These are phyloP conservation scores for Oreochromis mossambicus DNA, from an alignment of 2,797 vertebrate species.

Conservation along the genomic window DNA sequence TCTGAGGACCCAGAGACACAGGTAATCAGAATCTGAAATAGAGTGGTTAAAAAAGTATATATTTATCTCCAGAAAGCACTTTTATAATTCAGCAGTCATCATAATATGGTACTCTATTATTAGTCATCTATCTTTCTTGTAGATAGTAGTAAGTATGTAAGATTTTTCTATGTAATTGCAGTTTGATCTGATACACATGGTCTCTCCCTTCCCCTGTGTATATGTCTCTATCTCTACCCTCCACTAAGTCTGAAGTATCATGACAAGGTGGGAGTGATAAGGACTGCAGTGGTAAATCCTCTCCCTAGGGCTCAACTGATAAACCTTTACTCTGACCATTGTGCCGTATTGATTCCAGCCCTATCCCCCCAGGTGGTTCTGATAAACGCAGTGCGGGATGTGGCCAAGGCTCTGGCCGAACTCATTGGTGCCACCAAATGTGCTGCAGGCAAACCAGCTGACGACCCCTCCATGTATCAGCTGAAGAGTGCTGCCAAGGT, in stretches of 20 bases:
- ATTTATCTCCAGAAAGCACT: neutral
- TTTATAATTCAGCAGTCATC: neutral
- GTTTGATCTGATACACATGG: slow-evolving; percentile 33
- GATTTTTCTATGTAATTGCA: slow-evolving; percentile 5
- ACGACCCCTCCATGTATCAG: slow-evolving; percentile 98
- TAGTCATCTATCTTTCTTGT: slow-evolving; percentile 1
- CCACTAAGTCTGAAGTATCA: slow-evolving; percentile 51
- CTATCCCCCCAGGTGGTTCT: slow-evolving; percentile 87
- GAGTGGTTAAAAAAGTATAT: neutral
- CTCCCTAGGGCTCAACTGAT: slow-evolving; percentile 46
- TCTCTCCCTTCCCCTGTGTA: slow-evolving; percentile 14
- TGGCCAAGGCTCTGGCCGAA: slow-evolving; percentile 96
- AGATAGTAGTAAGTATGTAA: neutral
- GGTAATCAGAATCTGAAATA: slow-evolving; percentile 65
- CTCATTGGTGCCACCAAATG: slow-evolving; percentile 97
- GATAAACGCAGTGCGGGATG: slow-evolving; percentile 97
- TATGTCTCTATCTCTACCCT: slow-evolving; percentile 31
- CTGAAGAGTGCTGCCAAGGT: slow-evolving; percentile 98
- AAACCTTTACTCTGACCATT: slow-evolving; percentile 42
- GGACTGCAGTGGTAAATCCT: slow-evolving; percentile 53
- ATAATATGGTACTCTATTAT: neutral
- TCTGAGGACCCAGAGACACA: slow-evolving; percentile 97
- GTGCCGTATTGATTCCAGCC: slow-evolving; percentile 54
- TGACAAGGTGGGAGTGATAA: slow-evolving; percentile 64
- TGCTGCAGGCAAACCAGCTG: slow-evolving; percentile 92